Percentiles rank a stretch among this genome's conserved stretches.
phyloP scores from a whole-genome alignment of 2,113 vertebrate species.

The Hydrolagus affinis region DNA sequence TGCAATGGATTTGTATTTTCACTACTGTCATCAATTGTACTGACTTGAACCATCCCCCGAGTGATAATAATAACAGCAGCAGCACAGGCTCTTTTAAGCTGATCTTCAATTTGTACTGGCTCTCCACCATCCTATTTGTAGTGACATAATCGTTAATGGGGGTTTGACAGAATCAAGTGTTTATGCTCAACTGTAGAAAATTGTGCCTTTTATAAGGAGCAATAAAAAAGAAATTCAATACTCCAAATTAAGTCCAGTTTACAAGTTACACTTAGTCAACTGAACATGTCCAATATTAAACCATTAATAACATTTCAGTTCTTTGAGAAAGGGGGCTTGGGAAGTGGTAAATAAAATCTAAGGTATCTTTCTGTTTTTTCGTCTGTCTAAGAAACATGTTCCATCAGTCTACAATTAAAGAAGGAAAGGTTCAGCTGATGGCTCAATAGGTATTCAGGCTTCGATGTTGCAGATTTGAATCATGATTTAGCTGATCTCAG shows the following conservation, averaged over 20 bases:
- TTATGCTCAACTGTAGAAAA: not conserved
- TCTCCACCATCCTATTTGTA: not conserved
- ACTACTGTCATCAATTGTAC: not conserved
- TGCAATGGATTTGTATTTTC: not conserved
- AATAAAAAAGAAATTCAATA: constrained; percentile 30
- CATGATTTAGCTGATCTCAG: too few species aligned
- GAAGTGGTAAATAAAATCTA: not conserved
- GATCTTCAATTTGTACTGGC: not conserved
- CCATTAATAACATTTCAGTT: constrained; percentile 22
- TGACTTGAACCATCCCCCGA: not conserved
- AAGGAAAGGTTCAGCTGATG: not conserved
- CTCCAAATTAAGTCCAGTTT: constrained; percentile 24
- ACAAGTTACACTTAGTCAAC: constrained; percentile 14
- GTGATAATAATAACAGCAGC: not conserved
- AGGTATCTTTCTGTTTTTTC: not conserved
- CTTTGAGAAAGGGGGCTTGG: not conserved
- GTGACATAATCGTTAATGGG: not conserved
- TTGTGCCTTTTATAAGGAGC: not conserved
- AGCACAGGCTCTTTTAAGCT: not conserved
- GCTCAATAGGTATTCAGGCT: too few species aligned
- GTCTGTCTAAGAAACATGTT: not conserved
- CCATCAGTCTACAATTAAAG: not conserved
- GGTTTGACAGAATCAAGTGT: not conserved
- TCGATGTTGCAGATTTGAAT: too few species aligned
- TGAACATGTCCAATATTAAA: not conserved